phyloP scores from a whole-genome alignment of 2,888 invertebrate species.

The Parapristionchus giblindavisi region DNA sequence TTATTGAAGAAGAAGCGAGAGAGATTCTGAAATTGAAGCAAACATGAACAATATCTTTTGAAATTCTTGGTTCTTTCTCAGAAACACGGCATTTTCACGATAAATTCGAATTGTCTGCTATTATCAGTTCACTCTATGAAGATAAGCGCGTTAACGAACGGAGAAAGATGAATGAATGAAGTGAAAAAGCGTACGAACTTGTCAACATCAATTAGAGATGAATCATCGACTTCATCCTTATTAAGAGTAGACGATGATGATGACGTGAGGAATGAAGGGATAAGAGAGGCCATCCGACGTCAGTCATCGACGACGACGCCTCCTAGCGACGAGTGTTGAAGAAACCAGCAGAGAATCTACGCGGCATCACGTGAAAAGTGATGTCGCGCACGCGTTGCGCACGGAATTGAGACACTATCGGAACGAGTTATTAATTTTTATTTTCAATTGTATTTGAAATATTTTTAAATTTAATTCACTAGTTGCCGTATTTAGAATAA shows the following conservation, averaged over 20 bases:
- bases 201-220: slow-evolving; percentile 30
- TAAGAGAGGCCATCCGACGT: slow-evolving; percentile 15
- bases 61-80: too few species aligned
- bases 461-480: too few species aligned
- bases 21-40: slow-evolving; percentile 13
- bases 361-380: slow-evolving; percentile 30
- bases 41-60: not conserved
- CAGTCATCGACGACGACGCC: slow-evolving; percentile 16
- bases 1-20: not conserved
- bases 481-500: too few species aligned
- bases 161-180: not conserved
- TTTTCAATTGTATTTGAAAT: too few species aligned
- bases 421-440: too few species aligned
- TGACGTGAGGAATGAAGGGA: slow-evolving; percentile 33
- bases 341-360: not conserved
- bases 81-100: too few species aligned
- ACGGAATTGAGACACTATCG: slow-evolving; percentile 23
- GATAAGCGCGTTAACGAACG: too few species aligned
- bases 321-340: not conserved
- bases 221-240: slow-evolving; percentile 1
- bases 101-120: too few species aligned
- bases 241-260: not conserved
- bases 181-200: slow-evolving; percentile 2
- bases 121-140: too few species aligned
- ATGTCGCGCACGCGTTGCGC: not conserved